These are phyloP conservation scores for Catharus ustulatus DNA, from an alignment of 2,797 vertebrate genomes.

Conservation along the genomic window DNA sequence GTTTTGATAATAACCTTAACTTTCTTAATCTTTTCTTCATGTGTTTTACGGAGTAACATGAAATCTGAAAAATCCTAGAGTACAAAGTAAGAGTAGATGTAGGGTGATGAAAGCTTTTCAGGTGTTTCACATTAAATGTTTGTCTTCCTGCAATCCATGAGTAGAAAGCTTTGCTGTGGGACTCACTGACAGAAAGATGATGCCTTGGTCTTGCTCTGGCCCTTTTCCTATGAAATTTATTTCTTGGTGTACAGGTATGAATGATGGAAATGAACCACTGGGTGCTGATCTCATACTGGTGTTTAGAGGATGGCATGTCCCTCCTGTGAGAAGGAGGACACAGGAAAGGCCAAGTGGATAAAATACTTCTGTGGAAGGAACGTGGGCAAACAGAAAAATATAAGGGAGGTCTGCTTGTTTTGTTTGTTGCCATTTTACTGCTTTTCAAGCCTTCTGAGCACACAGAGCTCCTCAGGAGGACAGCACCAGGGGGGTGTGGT, in stretches of 20 bases:
- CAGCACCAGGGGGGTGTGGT: background rate
- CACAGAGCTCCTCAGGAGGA: background rate
- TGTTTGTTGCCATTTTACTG: background rate
- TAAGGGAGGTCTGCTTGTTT: background rate
- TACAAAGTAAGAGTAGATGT: background rate
- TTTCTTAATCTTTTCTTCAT: background rate
- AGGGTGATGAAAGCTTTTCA: background rate
- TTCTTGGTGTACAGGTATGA: background rate
- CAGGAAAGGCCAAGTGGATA: background rate
- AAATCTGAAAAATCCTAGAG: background rate
- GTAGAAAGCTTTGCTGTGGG: background rate
- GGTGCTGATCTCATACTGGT: background rate
- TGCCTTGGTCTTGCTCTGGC: background rate
- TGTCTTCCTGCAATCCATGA: background rate
- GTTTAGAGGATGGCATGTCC: background rate
- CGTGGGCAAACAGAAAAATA: fast-evolving
- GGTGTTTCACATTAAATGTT: background rate
- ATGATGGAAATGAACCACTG: background rate
- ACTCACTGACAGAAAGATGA: background rate
- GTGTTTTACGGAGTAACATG: background rate
- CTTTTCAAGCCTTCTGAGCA: background rate
- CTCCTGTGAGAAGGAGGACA: background rate
- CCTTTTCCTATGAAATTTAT: background rate
- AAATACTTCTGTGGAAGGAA: background rate
- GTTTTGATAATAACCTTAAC: background rate